phyloP scores from a whole-genome alignment of 2,797 vertebrate species.

The Rhodeus uyekii region DNA sequence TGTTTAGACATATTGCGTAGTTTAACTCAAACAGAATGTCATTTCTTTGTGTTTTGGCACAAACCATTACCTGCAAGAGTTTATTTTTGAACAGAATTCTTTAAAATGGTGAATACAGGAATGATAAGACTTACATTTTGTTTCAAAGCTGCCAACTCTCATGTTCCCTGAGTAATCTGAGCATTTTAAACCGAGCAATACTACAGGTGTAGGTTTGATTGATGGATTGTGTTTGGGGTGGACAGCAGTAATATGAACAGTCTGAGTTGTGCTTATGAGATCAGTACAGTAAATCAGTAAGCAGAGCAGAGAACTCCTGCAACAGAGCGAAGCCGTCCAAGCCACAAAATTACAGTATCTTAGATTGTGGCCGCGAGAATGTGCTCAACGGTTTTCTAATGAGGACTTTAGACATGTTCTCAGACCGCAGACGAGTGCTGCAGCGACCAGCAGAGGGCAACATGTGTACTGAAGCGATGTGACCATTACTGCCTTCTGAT shows the following conservation, averaged over 20 bases:
- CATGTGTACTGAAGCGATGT: constrained; percentile 56
- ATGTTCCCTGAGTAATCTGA: not conserved
- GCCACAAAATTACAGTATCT: constrained; percentile 79
- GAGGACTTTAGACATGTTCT: constrained; percentile 70
- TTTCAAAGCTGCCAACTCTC: constrained; percentile 23
- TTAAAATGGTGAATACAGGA: not conserved
- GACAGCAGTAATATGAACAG: constrained; percentile 41
- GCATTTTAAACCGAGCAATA: constrained; percentile 4
- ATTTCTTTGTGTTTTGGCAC: constrained; percentile 10
- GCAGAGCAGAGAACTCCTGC: constrained; percentile 65
- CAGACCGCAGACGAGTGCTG: constrained; percentile 66
- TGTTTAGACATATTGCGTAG: not conserved
- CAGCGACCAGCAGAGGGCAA: constrained; percentile 69
- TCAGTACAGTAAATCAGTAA: constrained; percentile 53
- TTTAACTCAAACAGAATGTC: not conserved
- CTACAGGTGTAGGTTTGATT: constrained; percentile 37
- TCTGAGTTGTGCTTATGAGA: constrained; percentile 40
- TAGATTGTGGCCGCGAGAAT: constrained; percentile 74
- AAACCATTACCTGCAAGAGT: constrained; percentile 11
- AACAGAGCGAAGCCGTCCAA: constrained; percentile 65
- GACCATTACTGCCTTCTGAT: not conserved
- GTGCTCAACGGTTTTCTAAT: constrained; percentile 74
- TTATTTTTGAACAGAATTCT: not conserved
- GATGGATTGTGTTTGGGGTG: constrained; percentile 36
- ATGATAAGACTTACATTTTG: constrained; percentile 33